phyloP scores from a whole-genome alignment of 2,888 invertebrate genomes.

The Aleiodes leptofemur region DNA sequence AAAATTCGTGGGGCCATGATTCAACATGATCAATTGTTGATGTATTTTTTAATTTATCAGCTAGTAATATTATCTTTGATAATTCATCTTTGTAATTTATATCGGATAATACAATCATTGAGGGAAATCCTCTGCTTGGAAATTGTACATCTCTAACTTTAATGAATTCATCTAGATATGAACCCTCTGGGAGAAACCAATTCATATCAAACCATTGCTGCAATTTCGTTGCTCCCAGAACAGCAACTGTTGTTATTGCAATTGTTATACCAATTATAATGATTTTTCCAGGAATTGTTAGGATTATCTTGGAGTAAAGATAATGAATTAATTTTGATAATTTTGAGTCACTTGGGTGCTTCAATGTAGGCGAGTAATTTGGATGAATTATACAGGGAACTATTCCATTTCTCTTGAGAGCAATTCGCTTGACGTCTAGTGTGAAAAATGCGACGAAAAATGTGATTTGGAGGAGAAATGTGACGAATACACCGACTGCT shows the following conservation, averaged over 20 bases:
- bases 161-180: constrained; percentile 81
- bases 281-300: constrained; percentile 82
- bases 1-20: constrained; percentile 83
- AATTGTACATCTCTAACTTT: constrained; percentile 79
- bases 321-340: constrained; percentile 79
- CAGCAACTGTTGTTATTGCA: constrained; percentile 79
- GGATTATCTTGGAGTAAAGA: constrained; percentile 81
- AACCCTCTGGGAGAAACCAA: constrained; percentile 86
- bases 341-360: constrained; percentile 77
- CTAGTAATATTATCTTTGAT: constrained; percentile 78
- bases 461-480: constrained; percentile 86
- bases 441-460: constrained; percentile 88
- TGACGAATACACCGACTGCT: constrained; percentile 85
- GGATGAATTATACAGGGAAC: constrained; percentile 82
- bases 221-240: constrained; percentile 80
- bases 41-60: constrained; percentile 77
- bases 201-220: constrained; percentile 87
- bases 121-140: constrained; percentile 81
- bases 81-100: constrained; percentile 81
- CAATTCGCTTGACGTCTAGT: constrained; percentile 82
- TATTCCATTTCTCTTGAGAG: constrained; percentile 81
- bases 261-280: constrained; percentile 80
- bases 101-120: constrained; percentile 82
- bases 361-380: constrained; percentile 76
- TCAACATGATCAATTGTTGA: constrained; percentile 77